Evolutionary conservation across 2,113 vertebrate species (phyloP).

Genomic region (Festucalex cinctus): DNA sequence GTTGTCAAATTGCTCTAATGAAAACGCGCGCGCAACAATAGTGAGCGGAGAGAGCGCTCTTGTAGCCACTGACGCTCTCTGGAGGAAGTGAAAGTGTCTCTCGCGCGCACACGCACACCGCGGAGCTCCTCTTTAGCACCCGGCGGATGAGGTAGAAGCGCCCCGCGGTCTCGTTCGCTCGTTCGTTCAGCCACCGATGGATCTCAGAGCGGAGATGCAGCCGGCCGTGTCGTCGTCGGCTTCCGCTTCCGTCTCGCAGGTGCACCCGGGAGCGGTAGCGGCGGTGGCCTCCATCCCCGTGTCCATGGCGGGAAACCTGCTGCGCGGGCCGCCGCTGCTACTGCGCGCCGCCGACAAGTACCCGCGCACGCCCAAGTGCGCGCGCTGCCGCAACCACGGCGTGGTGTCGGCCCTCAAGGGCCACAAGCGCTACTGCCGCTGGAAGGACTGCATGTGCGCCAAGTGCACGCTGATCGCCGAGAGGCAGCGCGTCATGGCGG

Average conservation of each 20-base stretch:
- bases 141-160: background rate
- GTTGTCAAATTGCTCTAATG: constrained; percentile 98
- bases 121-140: background rate
- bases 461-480: constrained; percentile 98
- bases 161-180: background rate
- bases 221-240: constrained; percentile 62
- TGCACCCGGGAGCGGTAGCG: constrained; percentile 72
- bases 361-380: constrained; percentile 95
- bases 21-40: constrained; percentile 94
- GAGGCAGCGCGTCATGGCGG: constrained; percentile 97
- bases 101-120: constrained; percentile 37
- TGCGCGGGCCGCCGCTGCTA: constrained; percentile 85
- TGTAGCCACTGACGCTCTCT: constrained; percentile 80
- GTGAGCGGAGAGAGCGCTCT: constrained; percentile 74
- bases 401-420: constrained; percentile 96
- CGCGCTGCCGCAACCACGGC: constrained; percentile 94
- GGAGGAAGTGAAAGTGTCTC: constrained; percentile 78
- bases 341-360: constrained; percentile 93
- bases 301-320: constrained; percentile 85
- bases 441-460: constrained; percentile 99
- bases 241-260: constrained; percentile 70
- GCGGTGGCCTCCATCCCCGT: constrained; percentile 81
- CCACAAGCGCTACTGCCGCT: constrained; percentile 98
- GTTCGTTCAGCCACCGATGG: constrained; percentile 66
- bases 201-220: constrained; percentile 84